phyloP scores from a whole-genome alignment of 1,140 invertebrate species.

The Drosophila ohnishii region DNA sequence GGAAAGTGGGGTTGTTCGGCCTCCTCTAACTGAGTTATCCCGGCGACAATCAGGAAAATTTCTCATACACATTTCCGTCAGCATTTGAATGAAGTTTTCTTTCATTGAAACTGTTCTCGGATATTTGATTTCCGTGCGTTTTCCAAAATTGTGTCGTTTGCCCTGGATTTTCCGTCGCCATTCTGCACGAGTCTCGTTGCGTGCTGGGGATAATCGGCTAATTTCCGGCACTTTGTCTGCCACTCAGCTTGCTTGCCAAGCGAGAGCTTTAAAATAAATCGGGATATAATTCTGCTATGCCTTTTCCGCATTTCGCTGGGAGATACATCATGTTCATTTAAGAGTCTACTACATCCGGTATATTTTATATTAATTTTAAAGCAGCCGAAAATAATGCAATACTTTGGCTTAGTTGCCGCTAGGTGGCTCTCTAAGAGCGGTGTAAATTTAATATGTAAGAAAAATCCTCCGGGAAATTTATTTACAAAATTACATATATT shows the following conservation, averaged over 20 bases:
- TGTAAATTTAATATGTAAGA: neutral
- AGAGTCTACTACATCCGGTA: neutral
- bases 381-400: constrained; percentile 16
- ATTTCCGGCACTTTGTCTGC: constrained; percentile 72
- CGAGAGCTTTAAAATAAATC: constrained; percentile 5
- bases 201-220: constrained; percentile 50
- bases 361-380: neutral
- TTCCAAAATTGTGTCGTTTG: constrained; percentile 12
- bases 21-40: constrained; percentile 7
- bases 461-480: neutral
- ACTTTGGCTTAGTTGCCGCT: neutral
- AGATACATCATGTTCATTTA: neutral
- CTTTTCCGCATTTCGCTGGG: neutral
- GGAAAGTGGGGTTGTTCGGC: neutral
- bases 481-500: neutral
- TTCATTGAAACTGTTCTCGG: constrained; percentile 36
- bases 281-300: neutral
- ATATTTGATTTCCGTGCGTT: constrained; percentile 68
- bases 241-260: neutral
- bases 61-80: constrained; percentile 50
- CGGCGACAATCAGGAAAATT: constrained; percentile 34
- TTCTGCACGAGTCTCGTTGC: constrained; percentile 2
- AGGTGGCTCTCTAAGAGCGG: neutral
- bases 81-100: constrained; percentile 34
- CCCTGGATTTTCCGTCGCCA: constrained; percentile 9